Evolutionary conservation across 2,888 invertebrate species (phyloP).

Genomic region (Diaperis boleti): DNA sequence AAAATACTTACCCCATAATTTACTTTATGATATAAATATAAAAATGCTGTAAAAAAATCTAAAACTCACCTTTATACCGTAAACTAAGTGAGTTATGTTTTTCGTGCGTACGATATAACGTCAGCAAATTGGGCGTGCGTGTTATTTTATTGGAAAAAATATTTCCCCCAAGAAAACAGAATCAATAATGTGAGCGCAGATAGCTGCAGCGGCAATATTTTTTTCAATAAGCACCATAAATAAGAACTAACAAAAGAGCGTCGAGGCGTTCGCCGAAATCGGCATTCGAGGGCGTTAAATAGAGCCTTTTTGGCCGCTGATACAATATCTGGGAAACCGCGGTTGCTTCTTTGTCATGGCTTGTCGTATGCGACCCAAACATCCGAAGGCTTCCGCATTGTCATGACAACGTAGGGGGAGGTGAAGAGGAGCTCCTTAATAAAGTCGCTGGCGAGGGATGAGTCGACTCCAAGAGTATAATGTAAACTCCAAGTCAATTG

Average conservation of each 20-base stretch:
- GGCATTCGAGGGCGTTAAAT: slow-evolving; percentile 27
- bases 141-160: slow-evolving; percentile 30
- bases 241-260: slow-evolving; percentile 24
- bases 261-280: slow-evolving; percentile 13
- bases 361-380: slow-evolving; percentile 46
- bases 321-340: slow-evolving; percentile 31
- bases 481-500: slow-evolving; percentile 57
- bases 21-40: too few species aligned
- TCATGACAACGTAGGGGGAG: slow-evolving; percentile 54
- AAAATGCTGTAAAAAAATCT: not conserved
- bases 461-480: slow-evolving; percentile 48
- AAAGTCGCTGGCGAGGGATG: slow-evolving; percentile 53
- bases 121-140: slow-evolving; percentile 32
- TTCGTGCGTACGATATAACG: slow-evolving; percentile 23
- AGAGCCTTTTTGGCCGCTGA: slow-evolving; percentile 25
- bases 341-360: slow-evolving; percentile 42
- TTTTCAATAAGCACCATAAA: slow-evolving; percentile 33
- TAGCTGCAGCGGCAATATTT: slow-evolving; percentile 29
- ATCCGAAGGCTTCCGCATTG: slow-evolving; percentile 51
- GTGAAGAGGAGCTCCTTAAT: slow-evolving; percentile 55
- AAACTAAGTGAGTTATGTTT: slow-evolving; percentile 17
- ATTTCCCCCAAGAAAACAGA: slow-evolving; percentile 29
- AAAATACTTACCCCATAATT: too few species aligned
- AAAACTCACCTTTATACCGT: not conserved
- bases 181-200: slow-evolving; percentile 24